Percentiles rank a stretch among this genome's conserved stretches.
Conservation (phyloP, 2,888 invertebrate species). For the Hedya salicella region DNA sequence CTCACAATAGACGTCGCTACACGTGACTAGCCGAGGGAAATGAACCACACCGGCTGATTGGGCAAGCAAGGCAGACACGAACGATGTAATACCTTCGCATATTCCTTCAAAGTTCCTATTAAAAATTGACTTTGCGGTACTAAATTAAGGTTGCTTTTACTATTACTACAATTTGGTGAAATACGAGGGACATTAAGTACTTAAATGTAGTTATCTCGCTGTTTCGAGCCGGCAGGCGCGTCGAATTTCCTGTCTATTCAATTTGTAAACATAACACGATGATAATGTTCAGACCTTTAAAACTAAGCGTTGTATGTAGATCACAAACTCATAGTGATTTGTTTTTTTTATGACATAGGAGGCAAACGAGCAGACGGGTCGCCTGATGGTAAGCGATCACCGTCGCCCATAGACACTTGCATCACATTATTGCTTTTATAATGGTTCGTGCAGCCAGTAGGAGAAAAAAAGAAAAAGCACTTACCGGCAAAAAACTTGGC, state of each 20-base stretch:
- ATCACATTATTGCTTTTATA: too few species aligned
- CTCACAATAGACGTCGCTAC: too few species aligned
- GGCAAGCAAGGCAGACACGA: background rate
- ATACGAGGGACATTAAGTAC: background rate
- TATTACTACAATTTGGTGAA: background rate
- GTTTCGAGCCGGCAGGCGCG: constrained; percentile 10
- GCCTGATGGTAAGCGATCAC: too few species aligned
- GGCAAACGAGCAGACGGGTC: too few species aligned
- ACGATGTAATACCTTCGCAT: background rate
- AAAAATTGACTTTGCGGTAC: background rate
- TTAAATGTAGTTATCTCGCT: constrained; percentile 15
- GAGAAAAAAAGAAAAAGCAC: too few species aligned
- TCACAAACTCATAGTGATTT: too few species aligned
- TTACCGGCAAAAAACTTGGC: too few species aligned
- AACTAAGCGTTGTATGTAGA: background rate
- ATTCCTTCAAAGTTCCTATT: background rate
- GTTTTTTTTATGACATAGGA: too few species aligned
- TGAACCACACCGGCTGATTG: constrained; percentile 13
- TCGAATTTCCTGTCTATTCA: constrained; percentile 3
- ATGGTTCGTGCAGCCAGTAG: too few species aligned
- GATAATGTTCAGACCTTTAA: background rate
- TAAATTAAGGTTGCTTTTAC: background rate
- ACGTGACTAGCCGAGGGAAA: background rate
- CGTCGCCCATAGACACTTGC: too few species aligned
- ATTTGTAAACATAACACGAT: constrained; percentile 18